A percentile compares a stretch with the other conserved stretches of the same genome.
These are phyloP conservation scores for Eumeta japonica DNA, from an alignment of 1,140 invertebrate genomes.

Conservation along the genomic window DNA sequence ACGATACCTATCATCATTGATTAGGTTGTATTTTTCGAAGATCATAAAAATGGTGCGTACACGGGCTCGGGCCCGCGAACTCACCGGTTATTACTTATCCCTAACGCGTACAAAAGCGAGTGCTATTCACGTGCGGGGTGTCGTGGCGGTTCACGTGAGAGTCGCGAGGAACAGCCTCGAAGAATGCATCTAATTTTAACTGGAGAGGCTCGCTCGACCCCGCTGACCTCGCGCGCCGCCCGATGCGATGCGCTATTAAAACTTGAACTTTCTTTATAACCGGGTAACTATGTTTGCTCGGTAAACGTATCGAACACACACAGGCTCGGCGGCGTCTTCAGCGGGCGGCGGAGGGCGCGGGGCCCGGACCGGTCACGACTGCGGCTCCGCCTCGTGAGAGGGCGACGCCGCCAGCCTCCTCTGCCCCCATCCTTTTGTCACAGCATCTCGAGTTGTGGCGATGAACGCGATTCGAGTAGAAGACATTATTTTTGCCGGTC, in stretches of 20 bases:
- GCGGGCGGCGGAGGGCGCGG: constrained; percentile 18
- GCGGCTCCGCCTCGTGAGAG: constrained; percentile 43
- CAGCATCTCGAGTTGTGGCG: too few species aligned
- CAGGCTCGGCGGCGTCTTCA: constrained; percentile 19
- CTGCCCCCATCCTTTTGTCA: too few species aligned
- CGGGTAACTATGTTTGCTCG: constrained; percentile 47
- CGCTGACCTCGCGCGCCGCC: constrained; percentile 45
- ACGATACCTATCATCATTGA: too few species aligned
- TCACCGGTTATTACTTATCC: constrained; percentile 10
- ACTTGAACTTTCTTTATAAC: constrained; percentile 57
- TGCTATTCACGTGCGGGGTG: too few species aligned
- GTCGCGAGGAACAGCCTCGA: background rate
- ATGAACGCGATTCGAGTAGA: too few species aligned
- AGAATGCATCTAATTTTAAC: constrained; percentile 57
- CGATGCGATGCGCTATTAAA: constrained; percentile 35
- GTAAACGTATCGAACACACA: constrained; percentile 47
- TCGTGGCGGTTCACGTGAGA: too few species aligned
- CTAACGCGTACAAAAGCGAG: constrained; percentile 3
- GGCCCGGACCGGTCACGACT: constrained; percentile 49
- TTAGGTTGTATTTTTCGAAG: too few species aligned
- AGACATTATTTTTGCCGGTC: constrained; percentile 24
- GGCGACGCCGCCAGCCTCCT: constrained; percentile 29
- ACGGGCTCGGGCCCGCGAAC: constrained; percentile 43
- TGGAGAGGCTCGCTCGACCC: constrained; percentile 49
- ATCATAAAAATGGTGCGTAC: too few species aligned